Evolutionary conservation across 2,888 invertebrate genomes (phyloP).

Genomic region (Mythimna ferrago): DNA sequence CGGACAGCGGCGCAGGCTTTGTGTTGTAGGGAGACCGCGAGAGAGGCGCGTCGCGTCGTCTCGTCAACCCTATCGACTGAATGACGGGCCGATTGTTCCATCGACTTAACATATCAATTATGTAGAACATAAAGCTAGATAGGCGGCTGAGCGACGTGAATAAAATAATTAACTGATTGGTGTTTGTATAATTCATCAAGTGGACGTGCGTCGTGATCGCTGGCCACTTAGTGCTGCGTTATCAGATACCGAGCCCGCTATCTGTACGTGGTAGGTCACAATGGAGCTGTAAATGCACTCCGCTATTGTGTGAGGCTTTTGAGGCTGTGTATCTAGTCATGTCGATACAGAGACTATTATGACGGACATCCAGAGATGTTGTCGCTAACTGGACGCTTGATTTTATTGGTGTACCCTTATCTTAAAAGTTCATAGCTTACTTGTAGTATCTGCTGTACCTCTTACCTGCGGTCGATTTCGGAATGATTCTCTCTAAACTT

Average conservation of each 20-base stretch:
- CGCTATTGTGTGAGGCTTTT: constrained; percentile 77
- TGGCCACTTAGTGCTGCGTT: constrained; percentile 84
- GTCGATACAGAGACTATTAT: constrained; percentile 73
- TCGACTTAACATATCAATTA: constrained; percentile 90
- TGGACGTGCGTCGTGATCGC: constrained; percentile 77
- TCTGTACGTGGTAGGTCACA: constrained; percentile 78
- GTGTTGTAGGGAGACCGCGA: constrained; percentile 49
- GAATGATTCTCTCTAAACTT: background rate
- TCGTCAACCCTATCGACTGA: constrained; percentile 69
- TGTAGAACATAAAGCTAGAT: constrained; percentile 88
- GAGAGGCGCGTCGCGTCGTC: constrained; percentile 51
- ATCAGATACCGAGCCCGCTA: constrained; percentile 82
- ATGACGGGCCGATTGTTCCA: constrained; percentile 87
- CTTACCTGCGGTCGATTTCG: background rate
- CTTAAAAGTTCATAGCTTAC: constrained; percentile 2
- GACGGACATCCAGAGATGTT: constrained; percentile 50
- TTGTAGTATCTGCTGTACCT: background rate
- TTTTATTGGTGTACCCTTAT: constrained; percentile 11
- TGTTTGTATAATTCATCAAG: constrained; percentile 90
- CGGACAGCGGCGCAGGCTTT: constrained; percentile 66
- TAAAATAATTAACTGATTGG: constrained; percentile 90
- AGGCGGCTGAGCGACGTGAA: constrained; percentile 88
- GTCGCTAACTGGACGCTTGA: constrained; percentile 32
- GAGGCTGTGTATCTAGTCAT: constrained; percentile 75
- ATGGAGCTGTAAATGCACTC: constrained; percentile 84